Evolutionary conservation across 2,888 invertebrate genomes (phyloP), one percentile per base, ranked within the genome.

Genomic region (Sclerodermus sp.): DNA sequence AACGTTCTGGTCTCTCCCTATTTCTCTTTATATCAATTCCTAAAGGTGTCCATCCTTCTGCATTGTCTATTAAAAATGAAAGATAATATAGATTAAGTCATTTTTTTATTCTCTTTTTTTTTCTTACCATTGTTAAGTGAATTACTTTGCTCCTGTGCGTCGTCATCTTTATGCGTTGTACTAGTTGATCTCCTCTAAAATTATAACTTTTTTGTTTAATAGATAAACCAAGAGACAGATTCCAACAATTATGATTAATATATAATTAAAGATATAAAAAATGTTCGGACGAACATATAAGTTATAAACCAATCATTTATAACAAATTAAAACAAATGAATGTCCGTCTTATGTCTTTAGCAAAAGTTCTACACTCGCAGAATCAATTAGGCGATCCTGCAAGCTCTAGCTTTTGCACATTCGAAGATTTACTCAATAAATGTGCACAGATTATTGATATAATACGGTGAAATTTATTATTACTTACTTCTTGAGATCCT

Each of bases 41-140:
- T 52, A 96, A 80, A 0, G 94, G 95, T 50, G 93, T 88, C 96
- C 96, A 96, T 78, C 93, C 95, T 79, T 92, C 92, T 70, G n/a
- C n/a, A n/a, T 84, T 84, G 41, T 79, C 79, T 17, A 77, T 82
- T 81, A 60, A 10, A 73, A 68, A 14, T 9, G 18, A 13, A 31
- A 37, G 13, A 37, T 31, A 51, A 30, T 8, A 1, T 29, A 32
- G 5, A 16, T 17, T 37, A 9, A 10, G 41, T 30, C 23, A 16
- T 47, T 42, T 30, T 42, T 16, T n/a, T n/a, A n/a, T n/a, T n/a
- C n/a, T 78, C 71, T 69, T 80, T 82, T 63, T 78, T 81, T 62
- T 79, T 81, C 60, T 77, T 80, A 51, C 81, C 80, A 42, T 65
- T 68, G 34, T 68, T 67, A 34, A 79, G 78, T 14, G 69, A 73